phyloP scores from a whole-genome alignment of 2,797 vertebrate genomes.

The Sardinella longiceps region DNA sequence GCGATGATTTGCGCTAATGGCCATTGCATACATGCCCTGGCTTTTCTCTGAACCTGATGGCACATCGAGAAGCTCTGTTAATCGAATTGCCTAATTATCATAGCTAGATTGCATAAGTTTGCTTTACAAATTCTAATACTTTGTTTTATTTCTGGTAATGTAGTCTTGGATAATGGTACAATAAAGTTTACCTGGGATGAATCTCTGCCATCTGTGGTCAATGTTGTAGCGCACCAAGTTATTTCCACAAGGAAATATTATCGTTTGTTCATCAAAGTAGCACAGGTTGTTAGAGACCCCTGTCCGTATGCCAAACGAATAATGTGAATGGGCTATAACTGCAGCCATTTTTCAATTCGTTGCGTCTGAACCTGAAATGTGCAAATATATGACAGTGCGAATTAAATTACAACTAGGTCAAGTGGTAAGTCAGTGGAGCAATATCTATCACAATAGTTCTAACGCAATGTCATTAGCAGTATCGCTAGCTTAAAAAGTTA shows the following conservation, averaged over 20 bases:
- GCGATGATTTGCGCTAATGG: constrained; percentile 83
- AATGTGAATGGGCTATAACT: constrained; percentile 74
- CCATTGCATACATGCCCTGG: constrained; percentile 79
- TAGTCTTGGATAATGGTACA: not conserved
- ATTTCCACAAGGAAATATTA: constrained; percentile 86
- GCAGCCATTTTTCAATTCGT: constrained; percentile 64
- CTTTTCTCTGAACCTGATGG: constrained; percentile 82
- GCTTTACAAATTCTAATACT: not conserved
- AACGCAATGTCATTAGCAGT: too few relatives aligned
- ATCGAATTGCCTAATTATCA: not conserved
- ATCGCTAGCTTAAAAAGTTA: too few relatives aligned
- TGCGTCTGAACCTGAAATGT: not conserved
- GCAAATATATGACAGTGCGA: not conserved
- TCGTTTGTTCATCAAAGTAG: constrained; percentile 85
- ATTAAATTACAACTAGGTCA: not conserved
- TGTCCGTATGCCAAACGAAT: constrained; percentile 82
- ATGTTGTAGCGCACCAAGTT: constrained; percentile 85
- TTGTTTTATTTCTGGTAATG: not conserved
- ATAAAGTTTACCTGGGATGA: constrained; percentile 83
- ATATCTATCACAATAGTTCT: too few relatives aligned
- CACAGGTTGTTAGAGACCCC: constrained; percentile 82
- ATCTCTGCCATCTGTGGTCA: constrained; percentile 81
- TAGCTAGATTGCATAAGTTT: too few relatives aligned
- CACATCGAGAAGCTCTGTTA: constrained; percentile 12
- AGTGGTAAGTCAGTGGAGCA: too few relatives aligned